phyloP scores from a whole-genome alignment of 2,113 vertebrate genomes.

The Dendropsophus ebraccatus region DNA sequence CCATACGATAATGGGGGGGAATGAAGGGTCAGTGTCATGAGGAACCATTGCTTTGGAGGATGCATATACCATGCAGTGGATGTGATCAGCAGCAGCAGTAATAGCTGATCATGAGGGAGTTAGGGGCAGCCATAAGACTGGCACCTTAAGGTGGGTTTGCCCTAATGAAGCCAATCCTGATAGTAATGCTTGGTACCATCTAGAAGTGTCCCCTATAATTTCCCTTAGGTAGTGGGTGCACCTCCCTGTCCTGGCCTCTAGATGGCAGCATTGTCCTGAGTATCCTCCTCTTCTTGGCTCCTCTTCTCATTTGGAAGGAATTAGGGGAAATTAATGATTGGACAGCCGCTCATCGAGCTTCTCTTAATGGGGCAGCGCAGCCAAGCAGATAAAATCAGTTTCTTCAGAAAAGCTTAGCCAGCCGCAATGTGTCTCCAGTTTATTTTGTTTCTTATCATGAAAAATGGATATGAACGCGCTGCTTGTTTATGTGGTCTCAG shows the following conservation, averaged over 20 bases:
- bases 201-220: neutral
- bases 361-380: neutral
- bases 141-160: too few relatives aligned
- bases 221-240: neutral
- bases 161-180: too few relatives aligned
- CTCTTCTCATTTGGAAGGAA: neutral
- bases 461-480: neutral
- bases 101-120: too few relatives aligned
- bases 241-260: neutral
- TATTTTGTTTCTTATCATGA: neutral
- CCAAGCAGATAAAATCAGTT: neutral
- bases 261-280: slow-evolving; percentile 2
- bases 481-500: neutral
- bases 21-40: too few relatives aligned
- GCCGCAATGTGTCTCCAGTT: neutral
- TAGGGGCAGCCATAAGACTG: too few relatives aligned
- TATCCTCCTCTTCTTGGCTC: neutral
- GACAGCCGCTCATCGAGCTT: neutral
- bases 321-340: neutral
- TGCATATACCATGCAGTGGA: too few relatives aligned
- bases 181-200: too few relatives aligned
- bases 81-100: too few relatives aligned
- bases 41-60: too few relatives aligned
- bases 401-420: neutral
- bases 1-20: too few relatives aligned